Conservation (phyloP, 2,113 vertebrate species). For the Leptodactylus fuscus region DNA sequence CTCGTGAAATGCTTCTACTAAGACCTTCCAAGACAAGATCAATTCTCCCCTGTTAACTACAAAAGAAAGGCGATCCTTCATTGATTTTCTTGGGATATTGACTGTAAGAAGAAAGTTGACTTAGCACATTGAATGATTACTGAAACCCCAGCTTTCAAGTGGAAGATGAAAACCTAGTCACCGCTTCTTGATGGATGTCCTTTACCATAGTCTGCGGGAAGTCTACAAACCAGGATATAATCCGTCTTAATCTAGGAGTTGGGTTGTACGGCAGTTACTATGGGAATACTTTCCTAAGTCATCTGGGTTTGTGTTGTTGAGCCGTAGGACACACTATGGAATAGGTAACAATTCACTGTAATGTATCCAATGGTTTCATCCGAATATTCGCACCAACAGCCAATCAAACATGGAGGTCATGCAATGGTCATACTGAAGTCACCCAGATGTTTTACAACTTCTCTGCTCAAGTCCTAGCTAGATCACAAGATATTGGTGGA, state of each 20-base stretch:
- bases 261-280: not conserved
- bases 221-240: not conserved
- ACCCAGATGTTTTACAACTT: too few species aligned
- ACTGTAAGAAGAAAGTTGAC: constrained; percentile 18
- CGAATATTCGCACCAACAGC: too few species aligned
- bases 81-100: constrained; percentile 25
- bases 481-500: too few species aligned
- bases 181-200: not conserved
- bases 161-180: constrained; percentile 9
- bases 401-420: too few species aligned
- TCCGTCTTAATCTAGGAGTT: not conserved
- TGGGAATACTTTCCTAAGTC: too few species aligned
- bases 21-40: constrained; percentile 10
- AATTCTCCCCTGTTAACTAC: constrained; percentile 1
- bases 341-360: too few species aligned
- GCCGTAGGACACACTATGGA: too few species aligned
- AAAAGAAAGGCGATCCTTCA: constrained; percentile 27
- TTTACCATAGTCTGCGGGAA: not conserved
- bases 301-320: too few species aligned
- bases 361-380: too few species aligned
- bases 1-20: not conserved
- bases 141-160: not conserved
- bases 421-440: too few species aligned
- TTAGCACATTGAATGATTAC: constrained; percentile 14
- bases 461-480: too few species aligned